Base-by-base conservation (phyloP, 1,140 invertebrate genomes). In the Harlomillsia oculata region DNA sequence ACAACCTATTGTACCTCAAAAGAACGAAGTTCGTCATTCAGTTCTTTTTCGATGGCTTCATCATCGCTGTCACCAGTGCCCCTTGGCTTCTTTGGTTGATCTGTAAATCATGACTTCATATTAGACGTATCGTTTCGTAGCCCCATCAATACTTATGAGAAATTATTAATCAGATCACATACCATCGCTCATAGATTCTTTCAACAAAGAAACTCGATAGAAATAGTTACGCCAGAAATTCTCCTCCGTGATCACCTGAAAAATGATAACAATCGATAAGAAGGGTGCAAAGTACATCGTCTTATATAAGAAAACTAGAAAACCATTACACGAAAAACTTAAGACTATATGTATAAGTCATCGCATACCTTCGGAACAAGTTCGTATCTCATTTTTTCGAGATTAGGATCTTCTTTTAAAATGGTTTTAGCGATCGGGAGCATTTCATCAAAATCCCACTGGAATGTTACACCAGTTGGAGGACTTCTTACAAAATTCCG, bases 151-250 rank as follows among this genome's bases (percentile, higher is more conserved):
- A 34, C n/a, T 34, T 9, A 34, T 34, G 8, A 34, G 8, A 34
- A 34, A 9, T 34, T 9, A 34, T 34, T 34, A 34, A 34, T 34
- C n/a, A 34, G 8, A 45, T 45, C 26, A 45, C 6, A 20, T 36
- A 60, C 57, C 52, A 41, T 54, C 75, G 52, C 78, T 77, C 77
- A 83, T 77, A 44, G 82, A 82, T 75, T 99, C 95, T 69, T 93
- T 92, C 67, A 99, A 90, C 26, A 99, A 81, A 63, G 89, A 95
- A 57, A 99, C 89, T 69, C 95, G 87, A 76, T 99, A 99, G 77
- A 98, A 98, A 73, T 99, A 99, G 77, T 99, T 99, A 67, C 91
- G 82, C 96, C 95, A 99, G 76, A 99, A 99, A 69, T 87, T 87
- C 75, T 97, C 93, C 77, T 99, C 96, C 68, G 83, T 92, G 68